These are phyloP conservation scores for Hafferia zeledoni DNA, from an alignment of 2,797 vertebrate genomes.

Conservation along the genomic window DNA sequence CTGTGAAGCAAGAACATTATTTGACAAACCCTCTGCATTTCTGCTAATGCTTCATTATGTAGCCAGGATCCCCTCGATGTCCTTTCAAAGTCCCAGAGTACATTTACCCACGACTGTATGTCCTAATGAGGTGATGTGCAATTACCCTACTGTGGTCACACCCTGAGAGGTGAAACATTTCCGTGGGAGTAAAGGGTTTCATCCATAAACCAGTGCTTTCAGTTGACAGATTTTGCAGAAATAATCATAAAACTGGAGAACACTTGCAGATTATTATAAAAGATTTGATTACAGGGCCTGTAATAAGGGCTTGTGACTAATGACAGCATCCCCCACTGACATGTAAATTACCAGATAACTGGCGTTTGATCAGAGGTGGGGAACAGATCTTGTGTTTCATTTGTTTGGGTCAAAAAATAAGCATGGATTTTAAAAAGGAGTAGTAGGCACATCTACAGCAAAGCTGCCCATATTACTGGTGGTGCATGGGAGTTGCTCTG, in stretches of 20 bases:
- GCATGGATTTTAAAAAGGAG: background rate
- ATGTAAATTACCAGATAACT: background rate
- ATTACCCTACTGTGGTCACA: background rate
- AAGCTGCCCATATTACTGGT: background rate
- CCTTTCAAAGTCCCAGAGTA: background rate
- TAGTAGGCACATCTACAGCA: background rate
- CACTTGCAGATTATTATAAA: background rate
- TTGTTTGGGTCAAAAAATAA: background rate
- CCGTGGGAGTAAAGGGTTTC: background rate
- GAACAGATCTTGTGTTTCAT: background rate
- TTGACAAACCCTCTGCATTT: background rate
- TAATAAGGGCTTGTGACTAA: constrained; percentile 12
- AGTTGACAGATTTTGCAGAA: background rate
- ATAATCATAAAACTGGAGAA: background rate
- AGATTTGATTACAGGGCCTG: background rate
- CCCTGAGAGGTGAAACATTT: background rate
- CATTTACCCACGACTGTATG: background rate
- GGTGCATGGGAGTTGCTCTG: background rate
- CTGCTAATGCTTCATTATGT: background rate
- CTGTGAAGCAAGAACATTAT: background rate
- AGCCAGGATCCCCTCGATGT: background rate
- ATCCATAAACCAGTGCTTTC: background rate
- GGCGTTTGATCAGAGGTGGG: background rate
- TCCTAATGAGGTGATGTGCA: background rate
- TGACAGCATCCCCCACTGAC: background rate